Evolutionary conservation across 92 coral and sea anemone genomes (phyloP).

Genomic region (Epizoanthus scotinus): DNA sequence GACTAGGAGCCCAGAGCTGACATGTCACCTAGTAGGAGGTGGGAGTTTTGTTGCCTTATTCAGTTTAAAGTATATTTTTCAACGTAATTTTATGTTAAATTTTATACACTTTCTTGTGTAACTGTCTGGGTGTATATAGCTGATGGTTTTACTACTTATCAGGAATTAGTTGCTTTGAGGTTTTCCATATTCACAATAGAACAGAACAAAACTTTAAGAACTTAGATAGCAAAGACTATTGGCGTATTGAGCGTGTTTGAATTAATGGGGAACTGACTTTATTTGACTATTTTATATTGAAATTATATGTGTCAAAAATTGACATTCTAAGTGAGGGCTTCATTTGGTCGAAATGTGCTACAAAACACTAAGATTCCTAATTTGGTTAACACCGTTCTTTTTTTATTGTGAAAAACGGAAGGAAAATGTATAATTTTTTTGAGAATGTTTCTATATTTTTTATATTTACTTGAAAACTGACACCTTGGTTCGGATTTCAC

Average conservation of each 20-base stretch:
- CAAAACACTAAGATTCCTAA: too few relatives aligned
- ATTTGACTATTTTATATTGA: background rate
- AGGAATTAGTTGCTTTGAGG: background rate
- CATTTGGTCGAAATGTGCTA: background rate
- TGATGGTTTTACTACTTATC: background rate
- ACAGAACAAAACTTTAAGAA: background rate
- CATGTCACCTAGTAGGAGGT: slow-evolving; percentile 79
- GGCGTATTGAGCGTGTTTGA: slow-evolving; percentile 7
- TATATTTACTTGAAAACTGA: background rate
- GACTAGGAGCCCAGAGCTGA: slow-evolving; percentile 60
- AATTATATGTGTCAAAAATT: background rate
- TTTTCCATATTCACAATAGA: background rate
- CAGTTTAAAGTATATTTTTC: background rate
- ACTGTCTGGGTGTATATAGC: background rate
- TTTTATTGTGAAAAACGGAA: too few relatives aligned
- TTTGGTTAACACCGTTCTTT: too few relatives aligned
- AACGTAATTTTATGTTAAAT: too few relatives aligned
- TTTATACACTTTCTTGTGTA: background rate
- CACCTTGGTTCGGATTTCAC: background rate
- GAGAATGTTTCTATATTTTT: too few relatives aligned
- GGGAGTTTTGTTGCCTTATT: slow-evolving; percentile 13
- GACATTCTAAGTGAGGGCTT: background rate
- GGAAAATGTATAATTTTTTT: too few relatives aligned
- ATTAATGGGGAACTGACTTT: background rate
- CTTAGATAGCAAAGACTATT: background rate